Evolutionary conservation across 2,888 invertebrate genomes (phyloP).

Genomic region (Polydrusus pterygomalis): DNA sequence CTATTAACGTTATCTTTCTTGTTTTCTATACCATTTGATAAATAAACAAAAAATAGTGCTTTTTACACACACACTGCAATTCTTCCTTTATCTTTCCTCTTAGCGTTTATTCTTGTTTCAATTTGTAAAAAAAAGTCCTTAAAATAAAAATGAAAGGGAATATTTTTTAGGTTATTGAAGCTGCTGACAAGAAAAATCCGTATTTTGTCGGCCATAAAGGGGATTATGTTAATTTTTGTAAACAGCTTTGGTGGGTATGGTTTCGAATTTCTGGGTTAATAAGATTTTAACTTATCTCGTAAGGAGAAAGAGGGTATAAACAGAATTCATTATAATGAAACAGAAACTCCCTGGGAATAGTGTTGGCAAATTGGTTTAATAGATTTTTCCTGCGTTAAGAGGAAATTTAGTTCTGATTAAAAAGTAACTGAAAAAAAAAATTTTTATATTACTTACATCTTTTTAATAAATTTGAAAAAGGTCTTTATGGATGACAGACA

Average conservation of each 20-base stretch:
- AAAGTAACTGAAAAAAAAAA: too few species aligned
- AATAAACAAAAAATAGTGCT: background rate
- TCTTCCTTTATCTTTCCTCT: background rate
- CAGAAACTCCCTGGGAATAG: constrained; percentile 6
- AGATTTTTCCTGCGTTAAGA: too few species aligned
- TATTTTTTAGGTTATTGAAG: constrained; percentile 38
- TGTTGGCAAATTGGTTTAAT: constrained; percentile 32
- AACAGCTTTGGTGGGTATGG: constrained; percentile 35
- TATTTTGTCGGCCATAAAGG: constrained; percentile 49
- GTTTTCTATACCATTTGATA: background rate
- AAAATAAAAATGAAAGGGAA: constrained; percentile 19
- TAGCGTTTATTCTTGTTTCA: constrained; percentile 2
- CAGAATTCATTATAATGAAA: constrained; percentile 37
- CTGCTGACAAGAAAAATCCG: constrained; percentile 46
- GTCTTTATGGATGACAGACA: too few species aligned
- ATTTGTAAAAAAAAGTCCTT: constrained; percentile 10
- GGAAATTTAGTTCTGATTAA: background rate
- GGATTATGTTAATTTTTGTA: constrained; percentile 54
- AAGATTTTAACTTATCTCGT: constrained; percentile 29
- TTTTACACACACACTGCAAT: too few species aligned
- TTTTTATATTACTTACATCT: too few species aligned
- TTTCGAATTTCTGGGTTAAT: constrained; percentile 38
- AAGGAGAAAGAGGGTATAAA: constrained; percentile 24
- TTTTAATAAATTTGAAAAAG: too few species aligned
- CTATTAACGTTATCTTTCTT: background rate